Conservation (phyloP, 1,140 invertebrate species). For the Aleiodes sp. region DNA sequence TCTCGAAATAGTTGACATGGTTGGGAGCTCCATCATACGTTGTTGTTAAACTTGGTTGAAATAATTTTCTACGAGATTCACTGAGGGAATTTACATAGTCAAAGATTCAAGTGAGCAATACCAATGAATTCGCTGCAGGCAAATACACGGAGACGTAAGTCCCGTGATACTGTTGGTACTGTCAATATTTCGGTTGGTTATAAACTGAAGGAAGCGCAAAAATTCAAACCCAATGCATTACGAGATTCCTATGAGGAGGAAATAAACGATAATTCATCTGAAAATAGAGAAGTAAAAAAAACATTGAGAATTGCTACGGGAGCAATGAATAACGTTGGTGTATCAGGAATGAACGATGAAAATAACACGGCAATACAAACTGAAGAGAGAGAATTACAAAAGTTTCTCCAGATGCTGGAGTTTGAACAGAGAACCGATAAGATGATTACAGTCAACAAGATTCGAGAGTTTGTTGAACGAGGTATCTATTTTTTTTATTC, state of each 20-base stretch:
- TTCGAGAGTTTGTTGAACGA: conserved; percentile 39
- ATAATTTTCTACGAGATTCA: background rate
- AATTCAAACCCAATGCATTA: no score
- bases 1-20: background rate
- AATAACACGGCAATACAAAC: background rate
- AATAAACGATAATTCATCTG: no score
- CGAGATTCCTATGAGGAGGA: no score
- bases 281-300: no score
- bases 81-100: background rate
- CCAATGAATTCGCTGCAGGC: conserved; percentile 25
- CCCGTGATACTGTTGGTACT: conserved; percentile 33
- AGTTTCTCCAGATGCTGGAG: conserved; percentile 32
- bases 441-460: conserved; percentile 36
- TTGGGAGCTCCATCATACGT: background rate
- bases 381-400: conserved; percentile 35
- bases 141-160: conserved; percentile 27
- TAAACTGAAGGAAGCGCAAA: conserved; percentile 38
- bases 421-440: conserved; percentile 42
- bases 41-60: no score
- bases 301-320: no score
- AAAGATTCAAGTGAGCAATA: background rate
- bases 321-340: no score
- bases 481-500: conserved; percentile 11
- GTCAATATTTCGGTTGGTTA: conserved; percentile 40
- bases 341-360: conserved; percentile 6